Evolutionary conservation across 2,797 vertebrate genomes (phyloP).

Genomic region (Otus scops): DNA sequence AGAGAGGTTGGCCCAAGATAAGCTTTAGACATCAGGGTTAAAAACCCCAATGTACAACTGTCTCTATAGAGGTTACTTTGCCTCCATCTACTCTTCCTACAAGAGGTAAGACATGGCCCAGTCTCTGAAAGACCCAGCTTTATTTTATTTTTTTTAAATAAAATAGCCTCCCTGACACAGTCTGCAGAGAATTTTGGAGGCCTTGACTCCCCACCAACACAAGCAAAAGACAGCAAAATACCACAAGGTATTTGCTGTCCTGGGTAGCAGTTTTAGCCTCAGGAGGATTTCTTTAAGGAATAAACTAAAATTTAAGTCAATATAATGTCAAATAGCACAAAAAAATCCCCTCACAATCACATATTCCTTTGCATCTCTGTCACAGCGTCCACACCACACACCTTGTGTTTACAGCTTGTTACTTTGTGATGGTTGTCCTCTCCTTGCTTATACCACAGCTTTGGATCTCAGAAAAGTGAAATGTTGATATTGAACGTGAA

Average conservation of each 20-base stretch:
- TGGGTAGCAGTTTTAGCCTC: not conserved
- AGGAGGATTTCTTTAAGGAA: not conserved
- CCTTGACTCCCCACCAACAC: not conserved
- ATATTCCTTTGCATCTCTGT: not conserved
- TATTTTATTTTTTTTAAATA: no score
- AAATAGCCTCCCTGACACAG: not conserved
- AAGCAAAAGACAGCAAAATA: not conserved
- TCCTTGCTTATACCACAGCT: not conserved
- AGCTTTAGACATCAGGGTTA: not conserved
- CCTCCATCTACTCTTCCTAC: no score
- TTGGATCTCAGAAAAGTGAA: not conserved
- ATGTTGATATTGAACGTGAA: not conserved
- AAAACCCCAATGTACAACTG: not conserved
- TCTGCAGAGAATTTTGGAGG: not conserved
- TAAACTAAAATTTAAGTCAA: not conserved
- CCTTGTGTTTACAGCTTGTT: not conserved
- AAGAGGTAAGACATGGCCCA: no score
- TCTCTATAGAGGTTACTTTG: not conserved
- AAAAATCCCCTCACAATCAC: not conserved
- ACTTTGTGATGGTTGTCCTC: not conserved
- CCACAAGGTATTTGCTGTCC: not conserved
- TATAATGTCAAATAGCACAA: not conserved
- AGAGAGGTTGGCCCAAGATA: not conserved
- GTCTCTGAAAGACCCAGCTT: not conserved
- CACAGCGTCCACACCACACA: not conserved